Evolutionary conservation across 2,113 vertebrate genomes (phyloP), one percentile per base, ranked within the genome.

Genomic region (Aptenodytes forsteri): DNA sequence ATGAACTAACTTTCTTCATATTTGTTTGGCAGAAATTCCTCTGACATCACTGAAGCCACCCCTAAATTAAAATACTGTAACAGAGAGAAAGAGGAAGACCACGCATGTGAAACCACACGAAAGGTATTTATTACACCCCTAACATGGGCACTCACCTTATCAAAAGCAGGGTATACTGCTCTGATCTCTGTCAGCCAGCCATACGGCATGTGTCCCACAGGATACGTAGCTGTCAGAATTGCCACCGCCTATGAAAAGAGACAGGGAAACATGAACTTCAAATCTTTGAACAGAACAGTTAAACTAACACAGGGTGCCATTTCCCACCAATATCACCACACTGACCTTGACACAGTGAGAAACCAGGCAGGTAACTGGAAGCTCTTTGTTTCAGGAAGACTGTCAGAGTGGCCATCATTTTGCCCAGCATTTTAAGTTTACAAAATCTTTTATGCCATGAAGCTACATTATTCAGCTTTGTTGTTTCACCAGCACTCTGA

Each of bases 121-220:
- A 52, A 65, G 13, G 64, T 82, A 87, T 83, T 90, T 94, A 78
- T 59, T 58, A 23, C 66, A 70, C 3, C 36, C 13, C 9, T 8
- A 16, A 6, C 20, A 25, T 2, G 12, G 85, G 75, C 62, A 44
- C 98, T 98, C 95, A 99, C 99, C 99, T 99, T 99, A 98, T 99
- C 99, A 93, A 99, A 99, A 81, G 99, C 99, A 38, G 99, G 99
- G 95, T 99, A 99, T 21, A 99, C 98, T 18, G 99, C 99, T 64
- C 99, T 98, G 90, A 99, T 99, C 90, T 99, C 99, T 11, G 99
- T 99, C 94, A 99, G 83, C 99, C 99, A 99, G 79, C 99, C 99
- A 34, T 99, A 99, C 1, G 99, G 99, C 99, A 99, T 99, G 97
- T 99, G 99, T 94, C 99, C 99, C 96, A 99, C 99, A 1, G 99